These are phyloP conservation scores for Sycophaga agraensis DNA, from an alignment of 1,140 invertebrate species.

Conservation along the genomic window DNA sequence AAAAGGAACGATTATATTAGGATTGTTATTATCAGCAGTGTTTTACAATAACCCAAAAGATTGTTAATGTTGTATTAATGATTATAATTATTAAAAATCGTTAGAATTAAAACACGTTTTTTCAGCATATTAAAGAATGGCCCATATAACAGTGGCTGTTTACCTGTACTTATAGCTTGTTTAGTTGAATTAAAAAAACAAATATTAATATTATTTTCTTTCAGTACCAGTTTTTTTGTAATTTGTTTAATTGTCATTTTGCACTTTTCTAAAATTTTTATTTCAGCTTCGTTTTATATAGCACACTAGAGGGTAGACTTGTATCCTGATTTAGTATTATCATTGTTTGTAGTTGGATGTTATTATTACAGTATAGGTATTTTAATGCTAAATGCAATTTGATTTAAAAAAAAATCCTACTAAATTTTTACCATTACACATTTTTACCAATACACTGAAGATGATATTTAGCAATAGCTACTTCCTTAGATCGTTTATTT, in stretches of 20 bases:
- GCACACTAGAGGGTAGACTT: conserved; percentile 91
- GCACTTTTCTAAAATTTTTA: conserved; percentile 10
- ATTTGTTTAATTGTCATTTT: too few species aligned
- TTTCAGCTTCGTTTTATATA: conserved; percentile 84
- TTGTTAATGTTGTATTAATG: conserved; percentile 41
- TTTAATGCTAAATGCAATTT: background rate
- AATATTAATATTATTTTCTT: conserved; percentile 78
- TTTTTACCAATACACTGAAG: conserved; percentile 79
- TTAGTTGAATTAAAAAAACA: conserved; percentile 85
- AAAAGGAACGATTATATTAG: conserved; percentile 82
- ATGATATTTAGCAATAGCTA: conserved; percentile 89
- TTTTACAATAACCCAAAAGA: conserved; percentile 72
- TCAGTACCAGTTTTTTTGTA: conserved; percentile 20
- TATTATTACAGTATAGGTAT: conserved; percentile 93
- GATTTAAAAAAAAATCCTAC: too few species aligned
- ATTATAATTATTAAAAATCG: too few species aligned
- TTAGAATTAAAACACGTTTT: too few species aligned
- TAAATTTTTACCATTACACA: conserved; percentile 16
- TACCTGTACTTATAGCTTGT: conserved; percentile 89
- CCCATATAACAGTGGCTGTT: conserved; percentile 79
- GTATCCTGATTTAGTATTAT: conserved; percentile 87
- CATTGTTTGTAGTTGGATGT: conserved; percentile 96
- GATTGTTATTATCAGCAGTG: conserved; percentile 84
- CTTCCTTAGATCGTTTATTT: conserved; percentile 84
- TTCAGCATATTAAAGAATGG: conserved; percentile 78